Percentiles rank a stretch among this genome's conserved stretches.
Evolutionary conservation across 2,797 vertebrate genomes (phyloP).

Genomic region (Catostomus latipinnis): DNA sequence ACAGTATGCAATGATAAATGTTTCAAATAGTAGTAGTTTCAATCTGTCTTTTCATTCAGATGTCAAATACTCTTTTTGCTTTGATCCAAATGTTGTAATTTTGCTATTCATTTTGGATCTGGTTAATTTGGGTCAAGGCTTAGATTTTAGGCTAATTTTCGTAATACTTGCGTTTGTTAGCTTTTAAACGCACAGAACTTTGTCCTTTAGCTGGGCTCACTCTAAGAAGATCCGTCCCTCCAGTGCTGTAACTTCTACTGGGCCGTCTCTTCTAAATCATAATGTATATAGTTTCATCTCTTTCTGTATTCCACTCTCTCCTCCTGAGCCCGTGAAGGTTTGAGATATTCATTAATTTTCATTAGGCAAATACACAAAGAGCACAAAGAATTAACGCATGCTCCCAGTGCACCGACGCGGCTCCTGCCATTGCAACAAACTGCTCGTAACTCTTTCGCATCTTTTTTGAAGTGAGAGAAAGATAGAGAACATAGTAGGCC

Average conservation of each 20-base stretch:
- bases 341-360: slow-evolving; percentile 54
- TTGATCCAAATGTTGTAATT: no score
- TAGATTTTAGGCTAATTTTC: no score
- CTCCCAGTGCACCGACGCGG: slow-evolving; percentile 14
- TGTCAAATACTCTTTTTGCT: no score
- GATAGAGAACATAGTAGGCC: not conserved
- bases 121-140: no score
- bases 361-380: slow-evolving; percentile 52
- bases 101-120: no score
- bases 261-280: not conserved
- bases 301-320: slow-evolving; percentile 34
- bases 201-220: not conserved
- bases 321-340: slow-evolving; percentile 26
- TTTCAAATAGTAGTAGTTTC: no score
- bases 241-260: not conserved
- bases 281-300: slow-evolving; percentile 25
- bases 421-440: not conserved
- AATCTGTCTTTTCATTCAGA: no score
- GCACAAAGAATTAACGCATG: slow-evolving; percentile 38
- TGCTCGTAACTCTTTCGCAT: not conserved
- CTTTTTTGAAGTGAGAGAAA: not conserved
- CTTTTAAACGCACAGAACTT: no score
- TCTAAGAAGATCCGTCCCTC: not conserved
- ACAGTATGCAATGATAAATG: no score
- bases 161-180: no score